Evolutionary conservation across 1,140 invertebrate species (phyloP).

Genomic region (Bicyclus anynana): DNA sequence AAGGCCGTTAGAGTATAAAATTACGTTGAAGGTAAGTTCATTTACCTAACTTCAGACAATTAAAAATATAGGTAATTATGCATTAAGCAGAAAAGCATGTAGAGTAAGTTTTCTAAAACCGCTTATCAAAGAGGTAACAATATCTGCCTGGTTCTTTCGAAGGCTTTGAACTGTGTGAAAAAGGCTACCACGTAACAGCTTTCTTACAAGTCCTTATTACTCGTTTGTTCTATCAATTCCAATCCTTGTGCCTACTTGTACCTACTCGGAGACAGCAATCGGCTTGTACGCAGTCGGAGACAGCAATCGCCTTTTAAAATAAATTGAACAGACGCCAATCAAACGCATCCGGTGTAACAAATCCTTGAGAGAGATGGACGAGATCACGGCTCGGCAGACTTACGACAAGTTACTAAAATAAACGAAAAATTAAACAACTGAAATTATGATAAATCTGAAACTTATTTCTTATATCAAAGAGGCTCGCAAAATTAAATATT

Average conservation of each 20-base stretch:
- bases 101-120: too few relatives aligned
- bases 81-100: too few relatives aligned
- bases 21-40: too few relatives aligned
- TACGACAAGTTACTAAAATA: background rate
- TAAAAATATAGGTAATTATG: too few relatives aligned
- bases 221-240: background rate
- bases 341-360: slow-evolving; percentile 58
- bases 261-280: slow-evolving; percentile 12
- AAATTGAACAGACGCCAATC: slow-evolving; percentile 62
- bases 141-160: too few relatives aligned
- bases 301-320: slow-evolving; percentile 31
- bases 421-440: background rate
- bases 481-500: too few relatives aligned
- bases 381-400: background rate
- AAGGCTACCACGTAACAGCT: background rate
- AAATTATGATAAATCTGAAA: too few relatives aligned
- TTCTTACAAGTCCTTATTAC: background rate
- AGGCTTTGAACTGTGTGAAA: too few relatives aligned
- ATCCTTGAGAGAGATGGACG: slow-evolving; percentile 22
- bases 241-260: background rate
- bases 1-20: too few relatives aligned
- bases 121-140: too few relatives aligned
- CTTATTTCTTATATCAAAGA: too few relatives aligned
- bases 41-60: too few relatives aligned
- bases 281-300: slow-evolving; percentile 24